These are phyloP conservation scores for Jaculus jaculus DNA, from an alignment of 2,113 vertebrate species.

Conservation along the genomic window DNA sequence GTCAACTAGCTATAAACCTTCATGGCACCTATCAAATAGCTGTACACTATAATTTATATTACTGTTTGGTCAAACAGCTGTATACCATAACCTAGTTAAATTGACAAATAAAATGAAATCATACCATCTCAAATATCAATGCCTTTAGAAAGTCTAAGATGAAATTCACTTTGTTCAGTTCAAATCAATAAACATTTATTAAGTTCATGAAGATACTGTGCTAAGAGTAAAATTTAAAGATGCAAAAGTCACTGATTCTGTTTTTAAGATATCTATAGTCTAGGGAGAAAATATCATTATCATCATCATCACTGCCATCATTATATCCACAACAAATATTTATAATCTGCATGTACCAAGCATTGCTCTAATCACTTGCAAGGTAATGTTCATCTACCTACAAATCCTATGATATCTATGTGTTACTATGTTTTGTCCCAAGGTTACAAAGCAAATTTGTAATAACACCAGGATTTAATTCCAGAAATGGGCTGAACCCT, in stretches of 20 bases:
- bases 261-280: not conserved
- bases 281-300: not conserved
- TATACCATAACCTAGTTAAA: not conserved
- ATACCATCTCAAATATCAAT: not conserved
- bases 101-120: not conserved
- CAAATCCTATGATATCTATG: not conserved
- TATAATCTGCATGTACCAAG: not conserved
- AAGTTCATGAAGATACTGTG: not conserved
- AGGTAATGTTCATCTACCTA: not conserved
- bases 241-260: not conserved
- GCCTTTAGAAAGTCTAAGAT: conserved; percentile 8
- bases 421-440: not conserved
- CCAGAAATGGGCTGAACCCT: not conserved
- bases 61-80: not conserved
- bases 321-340: not conserved
- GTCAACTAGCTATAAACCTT: not conserved
- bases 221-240: conserved; percentile 42
- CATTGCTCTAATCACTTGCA: not conserved
- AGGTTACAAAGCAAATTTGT: not conserved
- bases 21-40: not conserved
- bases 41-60: not conserved
- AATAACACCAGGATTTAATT: not conserved
- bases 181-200: not conserved
- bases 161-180: not conserved
- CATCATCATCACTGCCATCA: not conserved